Conservation (phyloP, 1,140 invertebrate species). For the Cyclargus thomasi region DNA sequence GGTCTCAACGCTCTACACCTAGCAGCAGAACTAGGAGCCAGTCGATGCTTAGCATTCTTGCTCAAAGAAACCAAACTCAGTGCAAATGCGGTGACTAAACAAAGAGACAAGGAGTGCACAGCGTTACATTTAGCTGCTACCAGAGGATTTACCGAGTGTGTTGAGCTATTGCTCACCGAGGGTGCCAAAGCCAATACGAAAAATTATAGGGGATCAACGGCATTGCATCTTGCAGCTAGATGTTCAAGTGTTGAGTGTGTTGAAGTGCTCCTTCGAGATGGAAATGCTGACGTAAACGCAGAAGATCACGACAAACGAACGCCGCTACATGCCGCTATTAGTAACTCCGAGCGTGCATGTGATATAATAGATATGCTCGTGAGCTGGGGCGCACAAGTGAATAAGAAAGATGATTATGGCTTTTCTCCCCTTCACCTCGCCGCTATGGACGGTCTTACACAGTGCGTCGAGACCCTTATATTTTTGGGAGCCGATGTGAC, state of each 20-base stretch:
- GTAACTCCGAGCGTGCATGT: conserved; percentile 68
- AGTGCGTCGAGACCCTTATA: conserved; percentile 78
- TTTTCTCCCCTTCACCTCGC: conserved; percentile 83
- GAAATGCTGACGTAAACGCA: conserved; percentile 75
- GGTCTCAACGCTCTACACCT: conserved; percentile 78
- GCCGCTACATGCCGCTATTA: conserved; percentile 78
- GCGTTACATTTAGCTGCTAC: conserved; percentile 81
- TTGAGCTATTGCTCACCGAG: conserved; percentile 76
- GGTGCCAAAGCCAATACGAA: conserved; percentile 76
- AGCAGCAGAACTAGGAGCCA: conserved; percentile 76
- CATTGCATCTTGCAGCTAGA: conserved; percentile 78
- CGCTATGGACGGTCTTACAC: conserved; percentile 78
- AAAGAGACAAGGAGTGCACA: conserved; percentile 77
- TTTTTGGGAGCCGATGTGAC: conserved; percentile 81
- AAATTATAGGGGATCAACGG: conserved; percentile 76
- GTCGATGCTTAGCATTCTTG: conserved; percentile 71
- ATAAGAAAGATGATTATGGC: conserved; percentile 79
- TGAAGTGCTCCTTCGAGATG: conserved; percentile 72
- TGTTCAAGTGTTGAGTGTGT: conserved; percentile 75
- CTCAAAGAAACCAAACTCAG: conserved; percentile 72
- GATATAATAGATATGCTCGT: conserved; percentile 76
- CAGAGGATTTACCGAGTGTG: conserved; percentile 78
- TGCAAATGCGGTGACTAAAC: conserved; percentile 57
- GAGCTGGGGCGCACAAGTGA: conserved; percentile 74
- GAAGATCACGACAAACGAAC: conserved; percentile 76